Evolutionary conservation across 1,140 invertebrate genomes (phyloP), one percentile per base, ranked within the genome.

Genomic region (Trypoxylus dichotomus): DNA sequence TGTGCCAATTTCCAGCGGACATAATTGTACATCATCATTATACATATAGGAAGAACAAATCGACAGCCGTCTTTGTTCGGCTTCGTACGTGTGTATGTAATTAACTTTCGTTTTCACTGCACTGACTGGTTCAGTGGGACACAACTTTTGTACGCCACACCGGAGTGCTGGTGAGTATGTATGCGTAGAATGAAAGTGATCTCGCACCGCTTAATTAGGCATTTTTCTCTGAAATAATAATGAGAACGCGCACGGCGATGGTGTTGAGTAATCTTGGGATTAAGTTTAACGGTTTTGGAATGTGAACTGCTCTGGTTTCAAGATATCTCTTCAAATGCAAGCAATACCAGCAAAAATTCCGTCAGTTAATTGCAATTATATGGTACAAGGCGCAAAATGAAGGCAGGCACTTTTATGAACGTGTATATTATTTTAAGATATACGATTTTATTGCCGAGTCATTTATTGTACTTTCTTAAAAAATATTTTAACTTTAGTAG

Each of bases 111-210:
- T 76, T 76, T 76, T 76, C 75, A 76, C 75, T 76, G 27, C 41
- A 29, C 43, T 37, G 75, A 76, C 75, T 76, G 75, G 75, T 76
- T 76, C 75, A 76, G 75, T 76, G 75, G 75, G 75, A 76, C 75
- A 58, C 75, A 37, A 63, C 75, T 76, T 76, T 76, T 76, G 43
- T 76, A 76, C 54, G 27, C 47, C 75, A 27, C 21, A 68, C 7
- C 24, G 8, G 3, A 7, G 8, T 68, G 24, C 21, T 2, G 19
- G 21, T 29, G 24, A 13, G 27, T 24, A 29, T 76, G 75, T 60
- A 63, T 74, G 72, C 21, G 72, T 74, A 29, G 29, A 75, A 76
- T 63, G 75, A 76, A 76, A 76, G 75, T 76, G 29, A 76, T 74
- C 72, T 74, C 37, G 72, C 72, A 32, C 72, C 8, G 60, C 27